phyloP scores from a whole-genome alignment of 2,113 vertebrate species.

The Meles meles region DNA sequence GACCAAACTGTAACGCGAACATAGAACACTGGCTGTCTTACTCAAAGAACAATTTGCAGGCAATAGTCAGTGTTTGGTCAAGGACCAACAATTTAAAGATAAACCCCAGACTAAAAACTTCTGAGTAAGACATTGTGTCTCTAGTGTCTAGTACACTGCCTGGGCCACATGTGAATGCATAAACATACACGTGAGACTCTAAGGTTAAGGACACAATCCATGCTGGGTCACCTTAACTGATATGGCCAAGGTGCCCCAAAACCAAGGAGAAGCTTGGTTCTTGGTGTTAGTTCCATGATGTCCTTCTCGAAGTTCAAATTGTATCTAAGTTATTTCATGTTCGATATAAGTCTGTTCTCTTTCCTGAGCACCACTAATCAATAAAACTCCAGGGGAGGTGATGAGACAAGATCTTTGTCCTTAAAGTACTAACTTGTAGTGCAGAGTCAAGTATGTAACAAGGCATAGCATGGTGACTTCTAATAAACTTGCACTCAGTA shows the following conservation, averaged over 20 bases:
- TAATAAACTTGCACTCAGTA: background rate
- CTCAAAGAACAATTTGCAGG: background rate
- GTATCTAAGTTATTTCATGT: background rate
- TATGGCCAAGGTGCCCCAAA: background rate
- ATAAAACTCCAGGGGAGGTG: background rate
- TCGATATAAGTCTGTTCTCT: background rate
- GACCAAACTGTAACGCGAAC: background rate
- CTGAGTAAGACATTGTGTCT: background rate
- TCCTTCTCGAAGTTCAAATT: background rate
- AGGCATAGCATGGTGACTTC: fast-evolving
- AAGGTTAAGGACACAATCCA: background rate
- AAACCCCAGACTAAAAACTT: background rate
- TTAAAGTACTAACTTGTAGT: background rate
- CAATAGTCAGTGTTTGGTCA: background rate
- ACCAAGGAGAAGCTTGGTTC: background rate
- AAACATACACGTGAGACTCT: background rate
- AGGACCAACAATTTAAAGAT: background rate
- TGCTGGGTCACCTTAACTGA: background rate
- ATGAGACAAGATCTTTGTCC: background rate
- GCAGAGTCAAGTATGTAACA: background rate
- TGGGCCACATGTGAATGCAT: background rate
- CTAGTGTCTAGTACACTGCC: background rate
- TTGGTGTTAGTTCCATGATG: background rate
- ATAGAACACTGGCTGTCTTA: background rate
- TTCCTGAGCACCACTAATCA: background rate